phyloP scores from a whole-genome alignment of 2,113 vertebrate species.

The Gymnocephalus cernua region DNA sequence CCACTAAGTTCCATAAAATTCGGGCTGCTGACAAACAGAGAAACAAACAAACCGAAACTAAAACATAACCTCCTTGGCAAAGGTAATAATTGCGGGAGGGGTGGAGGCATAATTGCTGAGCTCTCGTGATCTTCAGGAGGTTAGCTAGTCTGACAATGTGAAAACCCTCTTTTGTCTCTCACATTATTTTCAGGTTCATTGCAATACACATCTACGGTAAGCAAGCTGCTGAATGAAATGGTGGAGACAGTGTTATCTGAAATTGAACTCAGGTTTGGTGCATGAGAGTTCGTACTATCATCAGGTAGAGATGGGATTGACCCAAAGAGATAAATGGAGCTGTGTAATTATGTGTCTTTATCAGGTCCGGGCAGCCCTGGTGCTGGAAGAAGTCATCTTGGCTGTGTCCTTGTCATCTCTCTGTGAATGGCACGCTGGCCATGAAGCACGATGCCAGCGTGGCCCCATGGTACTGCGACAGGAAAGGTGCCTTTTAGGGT shows the following conservation, averaged over 20 bases:
- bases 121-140: conserved; percentile 38
- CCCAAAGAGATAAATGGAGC: conserved; percentile 76
- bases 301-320: conserved; percentile 73
- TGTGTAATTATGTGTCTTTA: conserved; percentile 81
- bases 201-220: conserved; percentile 39
- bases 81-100: background rate
- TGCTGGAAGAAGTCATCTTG: conserved; percentile 58
- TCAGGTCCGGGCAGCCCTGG: conserved; percentile 71
- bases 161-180: conserved; percentile 46
- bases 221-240: conserved; percentile 62
- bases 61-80: too few relatives aligned
- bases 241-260: conserved; percentile 80
- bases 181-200: conserved; percentile 60
- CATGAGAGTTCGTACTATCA: conserved; percentile 58
- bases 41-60: too few relatives aligned
- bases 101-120: conserved; percentile 27
- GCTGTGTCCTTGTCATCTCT: conserved; percentile 76
- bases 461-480: conserved; percentile 52
- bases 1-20: too few relatives aligned
- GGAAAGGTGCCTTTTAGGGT: conserved; percentile 72
- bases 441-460: conserved; percentile 41
- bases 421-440: conserved; percentile 58
- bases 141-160: conserved; percentile 14
- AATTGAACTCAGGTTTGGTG: conserved; percentile 71
- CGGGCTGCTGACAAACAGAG: too few relatives aligned